Evolutionary conservation across 2,797 vertebrate genomes (phyloP).

Genomic region (Hybognathus amarus): DNA sequence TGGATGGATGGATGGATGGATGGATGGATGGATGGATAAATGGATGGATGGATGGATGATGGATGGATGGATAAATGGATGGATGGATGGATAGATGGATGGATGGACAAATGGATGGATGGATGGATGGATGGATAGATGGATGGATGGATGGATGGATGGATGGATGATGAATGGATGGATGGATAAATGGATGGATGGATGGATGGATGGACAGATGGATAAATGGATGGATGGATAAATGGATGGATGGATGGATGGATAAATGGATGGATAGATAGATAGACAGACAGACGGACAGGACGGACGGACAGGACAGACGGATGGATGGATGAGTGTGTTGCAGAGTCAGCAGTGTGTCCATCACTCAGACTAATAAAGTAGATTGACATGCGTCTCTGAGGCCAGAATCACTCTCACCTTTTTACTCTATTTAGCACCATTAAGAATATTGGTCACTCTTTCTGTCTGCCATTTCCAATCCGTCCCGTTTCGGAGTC

Average conservation of each 20-base stretch:
- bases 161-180: fast-evolving
- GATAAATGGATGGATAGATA: fast-evolving
- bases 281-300: not conserved
- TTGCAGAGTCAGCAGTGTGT: slow-evolving; percentile 6
- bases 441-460: slow-evolving; percentile 38
- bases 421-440: slow-evolving; percentile 18
- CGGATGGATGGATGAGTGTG: not conserved
- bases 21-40: fast-evolving
- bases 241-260: fast-evolving
- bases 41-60: fast-evolving
- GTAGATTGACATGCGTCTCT: not conserved
- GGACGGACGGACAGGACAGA: not conserved
- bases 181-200: not conserved
- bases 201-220: fast-evolving
- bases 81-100: fast-evolving
- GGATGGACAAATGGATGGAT: fast-evolving
- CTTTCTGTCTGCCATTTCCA: slow-evolving; percentile 7
- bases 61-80: fast-evolving
- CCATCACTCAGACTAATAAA: slow-evolving; percentile 6
- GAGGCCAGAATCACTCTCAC: slow-evolving; percentile 22
- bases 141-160: not conserved
- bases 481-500: not conserved
- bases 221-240: not conserved
- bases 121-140: not conserved
- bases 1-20: not conserved